These are phyloP conservation scores for Drepanosiphum platanoidis DNA, from an alignment of 2,888 invertebrate species.

Conservation along the genomic window DNA sequence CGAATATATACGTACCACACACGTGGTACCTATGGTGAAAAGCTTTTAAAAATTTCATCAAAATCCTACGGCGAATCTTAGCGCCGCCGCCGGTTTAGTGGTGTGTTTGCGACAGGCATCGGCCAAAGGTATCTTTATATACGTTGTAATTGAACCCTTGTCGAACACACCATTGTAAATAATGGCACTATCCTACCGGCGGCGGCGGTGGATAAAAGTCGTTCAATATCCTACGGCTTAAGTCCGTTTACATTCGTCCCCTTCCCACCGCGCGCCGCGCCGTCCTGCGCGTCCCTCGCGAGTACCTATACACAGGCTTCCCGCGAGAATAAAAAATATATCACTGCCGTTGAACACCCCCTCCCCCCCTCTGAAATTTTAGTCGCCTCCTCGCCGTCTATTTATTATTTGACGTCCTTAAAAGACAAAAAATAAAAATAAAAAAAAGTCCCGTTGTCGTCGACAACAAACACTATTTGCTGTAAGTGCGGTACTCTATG, in stretches of 20 bases:
- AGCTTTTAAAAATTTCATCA: background rate
- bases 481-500: background rate
- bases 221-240: background rate
- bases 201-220: background rate
- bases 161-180: slow-evolving; percentile 21
- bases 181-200: background rate
- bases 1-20: background rate
- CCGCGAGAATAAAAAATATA: slow-evolving; percentile 24
- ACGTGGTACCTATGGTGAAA: background rate
- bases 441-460: background rate
- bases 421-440: background rate
- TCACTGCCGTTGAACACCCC: background rate
- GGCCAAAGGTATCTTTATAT: slow-evolving; percentile 6
- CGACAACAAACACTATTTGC: background rate
- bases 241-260: background rate
- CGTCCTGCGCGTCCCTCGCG: background rate
- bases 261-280: background rate
- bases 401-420: slow-evolving; percentile 1
- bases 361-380: background rate
- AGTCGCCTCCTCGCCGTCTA: background rate
- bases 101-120: background rate
- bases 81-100: no score
- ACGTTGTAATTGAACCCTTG: background rate
- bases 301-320: background rate
- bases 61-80: background rate